Conservation (phyloP, 2,797 vertebrate species). For the Ceryle rudis region DNA sequence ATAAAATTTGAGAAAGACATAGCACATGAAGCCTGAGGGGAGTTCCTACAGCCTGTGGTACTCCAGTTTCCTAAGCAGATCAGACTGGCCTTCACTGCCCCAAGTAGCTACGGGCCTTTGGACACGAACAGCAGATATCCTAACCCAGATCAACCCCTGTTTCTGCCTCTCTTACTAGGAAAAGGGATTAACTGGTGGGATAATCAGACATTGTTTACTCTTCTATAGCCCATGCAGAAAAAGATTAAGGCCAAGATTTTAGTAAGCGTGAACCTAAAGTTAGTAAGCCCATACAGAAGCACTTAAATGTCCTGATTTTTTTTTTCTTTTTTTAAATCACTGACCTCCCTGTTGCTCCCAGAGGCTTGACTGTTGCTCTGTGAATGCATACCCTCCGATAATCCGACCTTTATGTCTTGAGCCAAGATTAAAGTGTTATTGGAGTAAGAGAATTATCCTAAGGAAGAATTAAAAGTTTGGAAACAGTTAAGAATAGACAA, state of each 20-base stretch:
- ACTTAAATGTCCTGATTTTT: neutral
- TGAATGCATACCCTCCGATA: neutral
- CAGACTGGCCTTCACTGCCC: neutral
- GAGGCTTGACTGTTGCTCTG: neutral
- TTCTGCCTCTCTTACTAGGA: conserved; percentile 9
- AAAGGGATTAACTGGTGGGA: conserved; percentile 52
- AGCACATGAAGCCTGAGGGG: neutral
- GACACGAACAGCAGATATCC: neutral
- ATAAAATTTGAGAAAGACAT: neutral
- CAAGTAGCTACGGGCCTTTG: neutral
- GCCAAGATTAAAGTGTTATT: neutral
- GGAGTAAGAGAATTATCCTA: conserved; percentile 15
- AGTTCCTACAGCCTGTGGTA: neutral
- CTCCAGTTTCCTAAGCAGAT: neutral
- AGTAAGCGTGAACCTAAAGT: conserved; percentile 4
- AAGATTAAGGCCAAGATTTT: conserved; percentile 66
- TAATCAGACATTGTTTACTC: conserved; percentile 65
- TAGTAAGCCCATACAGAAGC: neutral
- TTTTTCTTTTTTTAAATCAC: neutral
- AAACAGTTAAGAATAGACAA: conserved; percentile 29
- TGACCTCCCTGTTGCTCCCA: neutral
- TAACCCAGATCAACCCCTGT: neutral
- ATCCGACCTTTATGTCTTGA: neutral
- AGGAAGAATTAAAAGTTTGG: conserved; percentile 29
- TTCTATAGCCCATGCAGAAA: neutral